Evolutionary conservation across 2,113 vertebrate genomes (phyloP), one percentile per base, ranked within the genome.

Genomic region (Sardina pilchardus): DNA sequence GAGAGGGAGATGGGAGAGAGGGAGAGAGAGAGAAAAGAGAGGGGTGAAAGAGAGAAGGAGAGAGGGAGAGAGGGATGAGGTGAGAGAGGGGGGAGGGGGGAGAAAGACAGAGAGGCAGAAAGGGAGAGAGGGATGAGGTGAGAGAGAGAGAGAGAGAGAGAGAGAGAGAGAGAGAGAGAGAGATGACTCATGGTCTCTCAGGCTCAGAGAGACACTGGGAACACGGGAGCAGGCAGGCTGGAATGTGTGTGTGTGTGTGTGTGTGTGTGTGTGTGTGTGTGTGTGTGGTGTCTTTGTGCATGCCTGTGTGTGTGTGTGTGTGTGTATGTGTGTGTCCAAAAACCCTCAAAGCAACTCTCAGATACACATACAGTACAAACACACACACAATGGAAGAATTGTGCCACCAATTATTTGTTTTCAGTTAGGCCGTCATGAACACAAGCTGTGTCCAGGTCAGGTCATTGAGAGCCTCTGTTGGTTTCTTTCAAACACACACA

Each of bases 21-120:
- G n/a, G n/a, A n/a, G n/a, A 4, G 4, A 56, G 53, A 1, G 53
- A 56, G 53, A 56, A 6, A 50, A 6, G 92, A 89, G 90, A 89
- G 89, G 89, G 91, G 91, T 86, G 91, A 91, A 80, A 7, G 81
- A 90, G 88, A n/a, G n/a, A n/a, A n/a, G n/a, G n/a, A n/a, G 53
- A 4, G 4, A 56, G 53, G 8, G 53, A 56, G 53, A 56, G 48
- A 50, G 17, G 92, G 89, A 90, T 89, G 89, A 89, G 91, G 91
- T 86, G 91, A 91, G 81, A 7, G 81, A 90, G 88, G 91, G 90
- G 3, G 78, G 34, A 0, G n/a, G n/a, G n/a, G n/a, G n/a, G n/a
- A n/a, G n/a, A 26, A 47, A 84, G 9, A 71, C 26, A 85, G 87
- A 91, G 89, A 90, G 88, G n/a, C n/a, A n/a, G n/a, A n/a, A n/a